A percentile compares a stretch with the other conserved stretches of the same genome.
phyloP scores from a whole-genome alignment of 1,140 invertebrate genomes.

The Bicyclus anynana region DNA sequence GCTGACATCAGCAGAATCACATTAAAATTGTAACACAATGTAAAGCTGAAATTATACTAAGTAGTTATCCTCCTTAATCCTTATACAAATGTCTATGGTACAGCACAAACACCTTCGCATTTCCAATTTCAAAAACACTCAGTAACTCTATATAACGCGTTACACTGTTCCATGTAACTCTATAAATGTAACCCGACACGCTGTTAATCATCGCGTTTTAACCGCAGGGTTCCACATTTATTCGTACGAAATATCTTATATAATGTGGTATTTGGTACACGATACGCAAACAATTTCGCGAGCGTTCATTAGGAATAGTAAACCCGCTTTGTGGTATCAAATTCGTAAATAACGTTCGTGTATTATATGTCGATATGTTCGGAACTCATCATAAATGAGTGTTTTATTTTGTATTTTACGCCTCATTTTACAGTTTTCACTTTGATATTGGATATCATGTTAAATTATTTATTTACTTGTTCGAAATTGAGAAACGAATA shows the following conservation, averaged over 20 bases:
- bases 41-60: too few relatives aligned
- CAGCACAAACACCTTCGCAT: conserved; percentile 2
- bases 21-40: too few relatives aligned
- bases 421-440: not conserved
- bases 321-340: conserved; percentile 55
- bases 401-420: not conserved
- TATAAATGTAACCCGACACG: conserved; percentile 35
- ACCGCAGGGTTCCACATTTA: conserved; percentile 41
- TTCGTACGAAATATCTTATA: conserved; percentile 31
- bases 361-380: conserved; percentile 2
- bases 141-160: conserved; percentile 15
- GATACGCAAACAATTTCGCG: conserved; percentile 41
- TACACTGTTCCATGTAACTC: conserved; percentile 18
- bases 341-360: conserved; percentile 51
- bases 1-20: too few relatives aligned
- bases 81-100: not conserved
- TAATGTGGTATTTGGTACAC: conserved; percentile 29
- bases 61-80: too few relatives aligned
- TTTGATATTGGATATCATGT: not conserved
- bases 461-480: not conserved
- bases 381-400: not conserved
- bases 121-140: conserved; percentile 24
- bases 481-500: too few relatives aligned
- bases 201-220: conserved; percentile 48
- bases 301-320: conserved; percentile 67